Evolutionary conservation across 2,888 invertebrate species (phyloP).

Genomic region (Melanostoma scalare): DNA sequence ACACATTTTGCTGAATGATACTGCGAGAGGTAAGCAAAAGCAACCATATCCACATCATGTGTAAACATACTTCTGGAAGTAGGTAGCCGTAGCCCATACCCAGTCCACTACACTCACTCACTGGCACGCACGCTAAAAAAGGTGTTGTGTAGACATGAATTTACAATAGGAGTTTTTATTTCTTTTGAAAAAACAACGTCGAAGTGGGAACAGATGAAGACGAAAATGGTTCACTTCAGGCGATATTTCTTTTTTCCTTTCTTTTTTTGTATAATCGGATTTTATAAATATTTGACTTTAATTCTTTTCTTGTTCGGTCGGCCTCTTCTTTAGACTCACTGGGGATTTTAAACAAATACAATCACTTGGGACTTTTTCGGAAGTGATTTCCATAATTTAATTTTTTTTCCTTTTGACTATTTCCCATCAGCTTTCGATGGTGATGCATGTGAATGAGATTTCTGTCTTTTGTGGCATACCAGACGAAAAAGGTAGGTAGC

Average conservation of each 20-base stretch:
- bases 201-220: slow-evolving; percentile 7
- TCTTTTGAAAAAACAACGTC: not conserved
- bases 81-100: slow-evolving; percentile 8
- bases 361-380: not conserved
- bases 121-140: slow-evolving; percentile 14
- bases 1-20: slow-evolving; percentile 17
- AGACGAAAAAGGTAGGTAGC: not conserved
- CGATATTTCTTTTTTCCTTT: not conserved
- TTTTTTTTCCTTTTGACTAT: not conserved
- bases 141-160: not conserved
- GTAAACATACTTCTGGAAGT: slow-evolving; percentile 43
- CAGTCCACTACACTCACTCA: too few relatives aligned
- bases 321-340: slow-evolving; percentile 1
- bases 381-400: not conserved
- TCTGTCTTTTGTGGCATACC: not conserved
- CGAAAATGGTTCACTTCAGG: slow-evolving; percentile 10
- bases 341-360: slow-evolving; percentile 8
- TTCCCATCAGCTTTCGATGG: not conserved
- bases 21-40: slow-evolving; percentile 20
- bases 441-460: not conserved
- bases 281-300: slow-evolving; percentile 16
- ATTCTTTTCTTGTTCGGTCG: not conserved
- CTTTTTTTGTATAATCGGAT: not conserved
- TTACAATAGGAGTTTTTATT: not conserved
- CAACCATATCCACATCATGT: slow-evolving; percentile 20